Percentiles rank a stretch among this genome's conserved stretches.
Conservation (phyloP, 2,113 vertebrate species). For the Accipiter cooperii region DNA sequence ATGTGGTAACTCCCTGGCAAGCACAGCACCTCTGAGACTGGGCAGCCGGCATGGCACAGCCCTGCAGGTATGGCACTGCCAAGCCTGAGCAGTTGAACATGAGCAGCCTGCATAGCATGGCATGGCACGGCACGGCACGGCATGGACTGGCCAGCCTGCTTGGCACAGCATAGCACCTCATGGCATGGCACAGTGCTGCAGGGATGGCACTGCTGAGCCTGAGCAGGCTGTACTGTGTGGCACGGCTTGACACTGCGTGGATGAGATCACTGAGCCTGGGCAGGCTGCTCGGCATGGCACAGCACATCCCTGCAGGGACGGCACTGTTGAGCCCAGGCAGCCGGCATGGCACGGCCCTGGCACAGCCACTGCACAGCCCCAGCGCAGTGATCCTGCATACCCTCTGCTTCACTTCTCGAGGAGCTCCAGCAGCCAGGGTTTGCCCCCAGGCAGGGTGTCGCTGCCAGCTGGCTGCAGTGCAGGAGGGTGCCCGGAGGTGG, state of each 20-base stretch:
- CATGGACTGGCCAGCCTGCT: not conserved
- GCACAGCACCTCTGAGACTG: not conserved
- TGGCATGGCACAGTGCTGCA: not conserved
- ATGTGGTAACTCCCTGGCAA: not conserved
- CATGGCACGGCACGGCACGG: not conserved
- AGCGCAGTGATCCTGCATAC: not conserved
- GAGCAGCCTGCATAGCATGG: not conserved
- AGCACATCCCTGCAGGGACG: not conserved
- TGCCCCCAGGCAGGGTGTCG: rapidly evolving
- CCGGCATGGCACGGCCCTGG: not conserved
- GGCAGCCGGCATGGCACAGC: too few species aligned
- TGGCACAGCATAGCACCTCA: not conserved
- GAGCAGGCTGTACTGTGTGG: not conserved
- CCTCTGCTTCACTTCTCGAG: not conserved
- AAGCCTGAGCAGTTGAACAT: not conserved
- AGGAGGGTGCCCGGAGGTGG: not conserved
- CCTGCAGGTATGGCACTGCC: not conserved
- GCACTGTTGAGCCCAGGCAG: not conserved
- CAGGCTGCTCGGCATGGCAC: not conserved
- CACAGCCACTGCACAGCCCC: not conserved
- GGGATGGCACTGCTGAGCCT: not conserved
- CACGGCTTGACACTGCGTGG: too few species aligned
- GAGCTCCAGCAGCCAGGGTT: not conserved
- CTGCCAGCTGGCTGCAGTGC: not conserved
- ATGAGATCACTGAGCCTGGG: too few species aligned